phyloP scores from a whole-genome alignment of 2,113 vertebrate species.

The Bos taurus region ARS-UCD2.0 NC_037333.1:113788001-113788500 shows the following conservation, averaged over 20 bases:
- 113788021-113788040: neutral
- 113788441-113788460: rapidly evolving
- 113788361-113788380: neutral
- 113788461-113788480: rapidly evolving
- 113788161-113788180: neutral
- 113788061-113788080: too few species aligned
- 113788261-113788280: rapidly evolving
- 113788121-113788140: neutral
- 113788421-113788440: neutral
- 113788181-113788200: rapidly evolving
- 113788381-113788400: neutral
- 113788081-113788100: too few species aligned
- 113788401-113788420: rapidly evolving
- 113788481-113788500: rapidly evolving
- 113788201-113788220: rapidly evolving
- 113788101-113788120: too few species aligned
- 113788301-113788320: neutral
- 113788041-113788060: neutral
- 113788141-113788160: neutral
- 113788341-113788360: rapidly evolving
- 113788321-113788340: rapidly evolving
- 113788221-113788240: rapidly evolving
- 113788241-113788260: rapidly evolving
- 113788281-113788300: neutral
- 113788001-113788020: neutral